These are phyloP conservation scores for Anser brachyrhynchus DNA, from an alignment of 2,113 vertebrate species.

Conservation along the genomic window DNA sequence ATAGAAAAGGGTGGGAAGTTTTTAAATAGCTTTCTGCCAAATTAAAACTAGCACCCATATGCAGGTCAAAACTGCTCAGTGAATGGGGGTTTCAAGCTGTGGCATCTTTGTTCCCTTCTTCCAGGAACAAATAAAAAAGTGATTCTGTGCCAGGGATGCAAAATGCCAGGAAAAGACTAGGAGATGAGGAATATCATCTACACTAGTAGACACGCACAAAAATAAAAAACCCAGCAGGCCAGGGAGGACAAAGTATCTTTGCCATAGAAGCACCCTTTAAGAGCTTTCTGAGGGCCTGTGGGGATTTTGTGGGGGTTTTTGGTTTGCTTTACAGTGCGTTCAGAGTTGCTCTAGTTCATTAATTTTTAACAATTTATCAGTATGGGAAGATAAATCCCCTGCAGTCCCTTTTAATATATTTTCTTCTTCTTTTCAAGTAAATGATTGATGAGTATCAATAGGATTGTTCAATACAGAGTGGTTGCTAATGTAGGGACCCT, in stretches of 20 bases:
- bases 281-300: conserved; percentile 23
- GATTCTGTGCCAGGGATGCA: not conserved
- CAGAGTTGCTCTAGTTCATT: conserved; percentile 71
- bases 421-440: conserved; percentile 78
- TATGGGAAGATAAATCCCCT: conserved; percentile 75
- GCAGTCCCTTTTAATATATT: conserved; percentile 74
- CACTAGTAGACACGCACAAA: not conserved
- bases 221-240: not conserved
- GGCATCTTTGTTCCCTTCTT: conserved; percentile 7
- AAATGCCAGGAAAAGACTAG: not conserved
- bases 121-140: not conserved
- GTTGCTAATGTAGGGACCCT: conserved; percentile 70
- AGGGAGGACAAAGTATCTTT: not conserved
- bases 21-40: conserved; percentile 23
- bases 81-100: not conserved
- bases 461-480: conserved; percentile 59
- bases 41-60: not conserved
- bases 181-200: not conserved
- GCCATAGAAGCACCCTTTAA: not conserved
- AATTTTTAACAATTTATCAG: conserved; percentile 77
- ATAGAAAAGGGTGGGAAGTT: conserved; percentile 17
- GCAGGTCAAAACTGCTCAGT: not conserved
- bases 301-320: conserved; percentile 8
- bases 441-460: conserved; percentile 78
- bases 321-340: conserved; percentile 43